A percentile compares a stretch with the other conserved stretches of the same genome.
Evolutionary conservation across 2,113 vertebrate species (phyloP).

Genomic region (Amblyornis subalaris): DNA sequence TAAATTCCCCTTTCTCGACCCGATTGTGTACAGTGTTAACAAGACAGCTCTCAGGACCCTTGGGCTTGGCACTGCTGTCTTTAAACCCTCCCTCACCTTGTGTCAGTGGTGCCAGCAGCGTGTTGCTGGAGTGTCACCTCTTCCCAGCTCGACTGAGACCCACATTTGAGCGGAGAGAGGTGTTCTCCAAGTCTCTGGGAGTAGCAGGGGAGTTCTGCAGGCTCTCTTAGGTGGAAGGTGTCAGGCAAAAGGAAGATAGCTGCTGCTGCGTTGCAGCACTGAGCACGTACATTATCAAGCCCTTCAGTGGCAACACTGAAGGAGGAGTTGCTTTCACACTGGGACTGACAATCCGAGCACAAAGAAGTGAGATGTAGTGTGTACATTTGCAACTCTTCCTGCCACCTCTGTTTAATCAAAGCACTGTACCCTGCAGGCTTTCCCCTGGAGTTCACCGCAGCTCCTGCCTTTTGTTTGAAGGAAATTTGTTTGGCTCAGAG

Average conservation of each 20-base stretch:
- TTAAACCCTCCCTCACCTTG: not conserved
- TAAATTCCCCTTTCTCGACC: not conserved
- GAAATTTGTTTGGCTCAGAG: not conserved
- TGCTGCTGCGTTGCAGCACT: not conserved
- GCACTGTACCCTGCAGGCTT: not conserved
- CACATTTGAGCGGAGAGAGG: not conserved
- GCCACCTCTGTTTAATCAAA: not conserved
- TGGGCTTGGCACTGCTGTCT: not conserved
- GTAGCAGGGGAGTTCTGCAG: not conserved
- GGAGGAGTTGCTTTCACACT: not conserved
- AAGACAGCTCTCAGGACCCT: not conserved
- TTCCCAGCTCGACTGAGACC: not conserved
- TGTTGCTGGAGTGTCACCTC: not conserved
- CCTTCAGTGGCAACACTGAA: not conserved
- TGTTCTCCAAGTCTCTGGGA: not conserved
- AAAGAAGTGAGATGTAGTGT: not conserved
- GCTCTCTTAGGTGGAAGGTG: not conserved
- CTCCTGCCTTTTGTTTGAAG: slow-evolving; percentile 6
- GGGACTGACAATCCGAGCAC: not conserved
- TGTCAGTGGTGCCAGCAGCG: not conserved
- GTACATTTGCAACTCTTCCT: not conserved
- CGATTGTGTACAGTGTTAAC: not conserved
- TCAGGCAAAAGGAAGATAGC: not conserved
- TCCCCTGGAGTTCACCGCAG: not conserved
- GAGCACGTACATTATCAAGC: not conserved